Conservation (phyloP, 2,113 vertebrate species). For the Vulpes lagopus region DNA sequence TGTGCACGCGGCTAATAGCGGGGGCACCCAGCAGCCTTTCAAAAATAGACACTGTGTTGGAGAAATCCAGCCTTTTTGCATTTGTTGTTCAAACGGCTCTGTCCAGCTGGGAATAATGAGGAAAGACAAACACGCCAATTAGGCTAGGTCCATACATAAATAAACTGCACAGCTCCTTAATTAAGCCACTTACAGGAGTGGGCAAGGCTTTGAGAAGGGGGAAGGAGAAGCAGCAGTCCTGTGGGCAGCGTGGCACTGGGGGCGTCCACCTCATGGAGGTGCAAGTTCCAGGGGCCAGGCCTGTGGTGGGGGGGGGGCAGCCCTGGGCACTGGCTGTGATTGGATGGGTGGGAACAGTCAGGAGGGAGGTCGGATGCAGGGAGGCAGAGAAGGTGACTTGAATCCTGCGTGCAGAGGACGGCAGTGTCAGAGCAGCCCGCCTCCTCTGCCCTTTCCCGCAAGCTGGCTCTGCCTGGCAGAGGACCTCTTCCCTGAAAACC, state of each 20-base stretch:
- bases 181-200: conserved; percentile 69
- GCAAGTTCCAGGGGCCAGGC: too few relatives aligned
- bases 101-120: conserved; percentile 81
- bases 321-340: not conserved
- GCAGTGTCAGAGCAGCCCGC: not conserved
- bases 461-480: not conserved
- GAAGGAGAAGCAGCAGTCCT: not conserved
- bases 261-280: not conserved
- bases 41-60: conserved; percentile 69
- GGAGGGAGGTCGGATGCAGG: not conserved
- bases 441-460: not conserved
- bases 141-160: conserved; percentile 70
- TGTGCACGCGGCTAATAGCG: conserved; percentile 57
- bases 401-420: rapidly evolving
- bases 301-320: too few relatives aligned
- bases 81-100: conserved; percentile 68
- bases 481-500: not conserved
- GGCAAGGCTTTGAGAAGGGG: not conserved
- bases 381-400: not conserved
- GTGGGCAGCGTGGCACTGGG: not conserved
- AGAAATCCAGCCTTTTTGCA: conserved; percentile 56
- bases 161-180: conserved; percentile 69
- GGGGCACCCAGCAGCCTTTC: conserved; percentile 65
- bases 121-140: conserved; percentile 81
- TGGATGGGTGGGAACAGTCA: not conserved